Conservation (phyloP, 2,797 vertebrate genomes). For the Gallinago nigripennis region DNA sequence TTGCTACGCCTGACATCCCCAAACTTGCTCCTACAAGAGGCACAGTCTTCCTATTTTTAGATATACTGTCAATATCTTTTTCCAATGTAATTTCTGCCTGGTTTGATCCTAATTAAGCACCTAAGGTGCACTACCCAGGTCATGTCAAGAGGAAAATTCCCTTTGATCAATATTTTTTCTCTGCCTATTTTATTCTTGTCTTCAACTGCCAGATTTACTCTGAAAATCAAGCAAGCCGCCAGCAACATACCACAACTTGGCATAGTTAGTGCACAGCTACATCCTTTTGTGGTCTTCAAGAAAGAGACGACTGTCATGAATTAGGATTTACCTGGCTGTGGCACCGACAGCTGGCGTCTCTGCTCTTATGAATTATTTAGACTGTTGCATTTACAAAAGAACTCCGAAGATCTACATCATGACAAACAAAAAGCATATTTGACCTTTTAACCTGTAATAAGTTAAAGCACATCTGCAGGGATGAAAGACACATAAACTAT, state of each 20-base stretch:
- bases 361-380: background rate
- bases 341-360: background rate
- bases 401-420: background rate
- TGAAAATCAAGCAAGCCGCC: background rate
- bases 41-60: background rate
- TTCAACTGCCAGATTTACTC: background rate
- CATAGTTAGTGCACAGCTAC: background rate
- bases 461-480: background rate
- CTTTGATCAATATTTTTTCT: background rate
- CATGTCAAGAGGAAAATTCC: background rate
- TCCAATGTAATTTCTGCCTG: background rate
- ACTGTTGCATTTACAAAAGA: background rate
- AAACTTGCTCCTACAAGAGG: background rate
- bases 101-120: constrained; percentile 26
- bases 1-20: background rate
- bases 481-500: background rate
- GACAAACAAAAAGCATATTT: background rate
- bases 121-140: background rate
- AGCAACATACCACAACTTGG: background rate
- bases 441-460: background rate
- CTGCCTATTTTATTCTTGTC: background rate
- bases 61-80: background rate
- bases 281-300: background rate
- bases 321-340: background rate
- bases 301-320: background rate